A percentile compares a stretch with the other conserved stretches of the same genome.
phyloP scores from a whole-genome alignment of 92 coral and sea anemone genomes.

The Paragorgia papillata region DNA sequence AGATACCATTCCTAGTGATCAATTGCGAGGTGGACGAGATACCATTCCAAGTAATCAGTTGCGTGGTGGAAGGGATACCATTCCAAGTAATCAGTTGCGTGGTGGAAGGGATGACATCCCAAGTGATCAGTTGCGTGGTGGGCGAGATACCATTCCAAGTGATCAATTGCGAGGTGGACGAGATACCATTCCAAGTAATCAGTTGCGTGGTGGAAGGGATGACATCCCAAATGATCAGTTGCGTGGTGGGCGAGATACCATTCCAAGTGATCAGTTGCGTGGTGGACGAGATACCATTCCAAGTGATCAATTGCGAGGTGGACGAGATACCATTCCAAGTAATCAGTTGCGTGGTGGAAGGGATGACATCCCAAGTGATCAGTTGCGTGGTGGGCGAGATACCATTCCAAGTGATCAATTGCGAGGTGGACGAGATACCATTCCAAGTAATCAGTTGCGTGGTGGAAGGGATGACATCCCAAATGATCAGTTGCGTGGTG shows the following conservation, averaged over 20 bases:
- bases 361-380: background rate
- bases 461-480: conserved; percentile 12
- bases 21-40: conserved; percentile 17
- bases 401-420: background rate
- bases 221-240: background rate
- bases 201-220: conserved; percentile 16
- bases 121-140: background rate
- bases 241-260: conserved; percentile 11
- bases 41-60: conserved; percentile 3
- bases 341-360: conserved; percentile 14
- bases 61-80: conserved; percentile 15
- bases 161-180: conserved; percentile 18
- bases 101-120: background rate
- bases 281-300: conserved; percentile 3
- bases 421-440: conserved; percentile 11
- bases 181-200: conserved; percentile 8
- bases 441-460: conserved; percentile 11
- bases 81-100: background rate
- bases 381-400: conserved; percentile 4
- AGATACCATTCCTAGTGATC: conserved; percentile 11
- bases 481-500: conserved; percentile 18
- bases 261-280: conserved; percentile 4
- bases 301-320: background rate
- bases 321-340: background rate
- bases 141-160: background rate